phyloP scores from a whole-genome alignment of 2,797 vertebrate species.

The Hydrocynus forskahlii region DNA sequence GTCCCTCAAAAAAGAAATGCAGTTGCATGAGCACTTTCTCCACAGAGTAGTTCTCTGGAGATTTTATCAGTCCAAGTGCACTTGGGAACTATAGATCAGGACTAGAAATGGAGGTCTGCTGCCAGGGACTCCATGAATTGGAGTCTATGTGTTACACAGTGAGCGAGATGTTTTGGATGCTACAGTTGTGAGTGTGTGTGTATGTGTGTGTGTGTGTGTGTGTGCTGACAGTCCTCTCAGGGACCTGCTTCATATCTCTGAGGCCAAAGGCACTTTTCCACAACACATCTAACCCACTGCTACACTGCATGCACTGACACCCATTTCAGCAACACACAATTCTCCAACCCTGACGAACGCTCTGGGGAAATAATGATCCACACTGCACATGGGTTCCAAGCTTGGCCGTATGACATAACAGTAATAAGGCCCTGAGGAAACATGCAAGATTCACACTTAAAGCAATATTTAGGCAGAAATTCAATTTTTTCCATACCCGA shows the following conservation, averaged over 20 bases:
- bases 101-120: background rate
- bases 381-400: background rate
- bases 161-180: constrained; percentile 5
- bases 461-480: background rate
- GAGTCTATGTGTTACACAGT: constrained; percentile 15
- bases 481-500: background rate
- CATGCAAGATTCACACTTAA: background rate
- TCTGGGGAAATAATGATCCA: constrained; percentile 19
- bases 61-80: constrained; percentile 2
- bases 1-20: constrained; percentile 40
- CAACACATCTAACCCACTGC: constrained; percentile 29
- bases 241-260: constrained; percentile 64
- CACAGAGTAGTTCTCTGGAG: background rate
- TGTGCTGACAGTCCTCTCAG: constrained; percentile 50
- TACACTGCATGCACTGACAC: constrained; percentile 9
- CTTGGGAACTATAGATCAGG: background rate
- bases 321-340: constrained; percentile 23
- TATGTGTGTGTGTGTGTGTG: constrained; percentile 17
- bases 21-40: constrained; percentile 15
- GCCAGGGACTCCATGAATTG: background rate
- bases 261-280: constrained; percentile 56
- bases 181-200: constrained; percentile 17
- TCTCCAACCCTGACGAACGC: background rate
- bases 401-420: constrained; percentile 1
- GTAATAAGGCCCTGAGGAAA: background rate